Percentiles rank a stretch among this genome's conserved stretches.
phyloP scores from a whole-genome alignment of 2,797 vertebrate genomes.

The Squalus acanthias region DNA sequence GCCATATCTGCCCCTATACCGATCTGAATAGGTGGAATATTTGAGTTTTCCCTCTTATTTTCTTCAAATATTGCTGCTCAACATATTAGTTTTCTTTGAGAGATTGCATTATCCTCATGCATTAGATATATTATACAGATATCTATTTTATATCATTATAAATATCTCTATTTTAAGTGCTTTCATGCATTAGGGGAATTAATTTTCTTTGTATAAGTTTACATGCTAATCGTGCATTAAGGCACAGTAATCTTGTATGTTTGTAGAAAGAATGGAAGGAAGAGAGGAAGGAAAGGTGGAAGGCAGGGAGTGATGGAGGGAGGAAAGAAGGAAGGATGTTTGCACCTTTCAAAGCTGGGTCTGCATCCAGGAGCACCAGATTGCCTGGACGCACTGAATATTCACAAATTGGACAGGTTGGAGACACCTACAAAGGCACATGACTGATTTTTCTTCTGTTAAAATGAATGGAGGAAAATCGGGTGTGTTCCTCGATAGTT shows the following conservation, averaged over 20 bases:
- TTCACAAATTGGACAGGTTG: background rate
- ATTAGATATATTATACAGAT: background rate
- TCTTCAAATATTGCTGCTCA: constrained; percentile 45
- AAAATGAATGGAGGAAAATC: background rate
- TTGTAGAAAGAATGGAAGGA: background rate
- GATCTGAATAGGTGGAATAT: constrained; percentile 45
- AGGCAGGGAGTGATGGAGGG: background rate
- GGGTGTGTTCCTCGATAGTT: background rate
- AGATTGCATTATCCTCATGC: background rate
- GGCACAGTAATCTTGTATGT: background rate
- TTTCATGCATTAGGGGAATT: background rate
- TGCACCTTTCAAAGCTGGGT: background rate
- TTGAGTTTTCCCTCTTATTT: constrained; percentile 45
- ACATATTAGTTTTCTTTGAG: background rate
- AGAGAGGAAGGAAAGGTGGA: background rate
- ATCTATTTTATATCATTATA: background rate
- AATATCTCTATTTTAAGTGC: background rate
- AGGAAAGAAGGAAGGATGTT: too few species aligned
- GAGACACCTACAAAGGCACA: background rate
- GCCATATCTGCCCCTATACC: constrained; percentile 50
- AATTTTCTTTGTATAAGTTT: background rate
- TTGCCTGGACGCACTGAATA: background rate
- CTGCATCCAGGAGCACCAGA: background rate
- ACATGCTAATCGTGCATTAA: background rate
- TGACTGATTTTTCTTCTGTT: background rate